Evolutionary conservation across 2,797 vertebrate genomes (phyloP).

Genomic region (Percopsis omiscomaycus): DNA sequence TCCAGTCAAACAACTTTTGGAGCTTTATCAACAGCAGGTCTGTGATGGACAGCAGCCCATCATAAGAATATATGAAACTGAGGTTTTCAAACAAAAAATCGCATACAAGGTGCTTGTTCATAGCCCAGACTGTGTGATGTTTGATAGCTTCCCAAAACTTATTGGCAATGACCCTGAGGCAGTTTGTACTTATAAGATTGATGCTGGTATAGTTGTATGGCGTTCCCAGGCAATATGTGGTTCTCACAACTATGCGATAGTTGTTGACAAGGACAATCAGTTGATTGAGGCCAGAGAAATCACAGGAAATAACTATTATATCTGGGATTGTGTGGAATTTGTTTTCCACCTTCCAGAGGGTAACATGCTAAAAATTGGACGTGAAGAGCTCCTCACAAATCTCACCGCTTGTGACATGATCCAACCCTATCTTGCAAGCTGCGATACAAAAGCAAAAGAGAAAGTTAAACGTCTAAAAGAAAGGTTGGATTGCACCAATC

Average conservation of each 20-base stretch:
- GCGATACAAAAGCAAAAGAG: too few species aligned
- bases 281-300: neutral
- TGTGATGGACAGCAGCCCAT: constrained; percentile 9
- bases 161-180: neutral
- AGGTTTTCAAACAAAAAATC: constrained; percentile 13
- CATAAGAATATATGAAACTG: constrained; percentile 11
- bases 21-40: constrained; percentile 21
- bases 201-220: constrained; percentile 28
- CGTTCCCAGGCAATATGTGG: constrained; percentile 34
- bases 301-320: neutral
- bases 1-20: constrained; percentile 9
- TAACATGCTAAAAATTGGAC: neutral
- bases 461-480: too few species aligned
- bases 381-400: constrained; percentile 2
- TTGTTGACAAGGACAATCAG: neutral
- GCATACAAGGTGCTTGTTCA: constrained; percentile 26
- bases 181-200: constrained; percentile 3
- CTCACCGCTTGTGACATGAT: constrained; percentile 9
- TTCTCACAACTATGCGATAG: neutral
- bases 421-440: too few species aligned
- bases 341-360: constrained; percentile 22
- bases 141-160: constrained; percentile 8
- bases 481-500: too few species aligned
- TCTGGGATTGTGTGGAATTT: constrained; percentile 41
- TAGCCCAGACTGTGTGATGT: constrained; percentile 23